Percentiles rank a stretch among this genome's conserved stretches.
phyloP scores from a whole-genome alignment of 2,113 vertebrate species.

The Sinocyclocheilus maitianheensis region DNA sequence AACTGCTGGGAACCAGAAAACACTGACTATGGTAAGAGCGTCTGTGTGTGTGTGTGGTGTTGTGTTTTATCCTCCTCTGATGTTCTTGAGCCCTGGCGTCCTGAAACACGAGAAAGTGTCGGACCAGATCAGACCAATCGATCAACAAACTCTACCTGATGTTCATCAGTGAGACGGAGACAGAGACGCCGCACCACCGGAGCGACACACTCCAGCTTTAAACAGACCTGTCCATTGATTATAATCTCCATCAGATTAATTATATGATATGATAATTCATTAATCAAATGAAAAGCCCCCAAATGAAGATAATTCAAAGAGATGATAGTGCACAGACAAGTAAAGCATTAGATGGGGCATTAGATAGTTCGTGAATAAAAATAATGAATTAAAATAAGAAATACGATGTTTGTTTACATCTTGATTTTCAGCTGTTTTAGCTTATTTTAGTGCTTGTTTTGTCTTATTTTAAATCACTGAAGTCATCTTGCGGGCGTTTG shows the following conservation, averaged over 20 bases:
- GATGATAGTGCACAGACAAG: too few relatives aligned
- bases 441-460: neutral
- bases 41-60: neutral
- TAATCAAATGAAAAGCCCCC: neutral
- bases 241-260: neutral
- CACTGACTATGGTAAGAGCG: constrained; percentile 81
- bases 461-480: neutral
- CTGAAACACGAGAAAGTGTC: neutral
- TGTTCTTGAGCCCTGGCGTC: neutral
- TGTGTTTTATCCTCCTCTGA: neutral
- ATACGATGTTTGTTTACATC: too few relatives aligned
- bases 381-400: too few relatives aligned
- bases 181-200: too few relatives aligned
- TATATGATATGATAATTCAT: neutral
- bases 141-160: neutral
- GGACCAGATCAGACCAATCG: neutral
- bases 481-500: neutral
- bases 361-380: neutral
- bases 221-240: neutral
- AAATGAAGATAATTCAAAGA: neutral
- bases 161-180: neutral
- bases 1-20: constrained; percentile 91
- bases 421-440: neutral
- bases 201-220: neutral
- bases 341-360: too few relatives aligned